A percentile compares a stretch with the other conserved stretches of the same genome.
These are phyloP conservation scores for Rhynchonycteris naso DNA, from an alignment of 2,797 vertebrate genomes.

Conservation along the genomic window DNA sequence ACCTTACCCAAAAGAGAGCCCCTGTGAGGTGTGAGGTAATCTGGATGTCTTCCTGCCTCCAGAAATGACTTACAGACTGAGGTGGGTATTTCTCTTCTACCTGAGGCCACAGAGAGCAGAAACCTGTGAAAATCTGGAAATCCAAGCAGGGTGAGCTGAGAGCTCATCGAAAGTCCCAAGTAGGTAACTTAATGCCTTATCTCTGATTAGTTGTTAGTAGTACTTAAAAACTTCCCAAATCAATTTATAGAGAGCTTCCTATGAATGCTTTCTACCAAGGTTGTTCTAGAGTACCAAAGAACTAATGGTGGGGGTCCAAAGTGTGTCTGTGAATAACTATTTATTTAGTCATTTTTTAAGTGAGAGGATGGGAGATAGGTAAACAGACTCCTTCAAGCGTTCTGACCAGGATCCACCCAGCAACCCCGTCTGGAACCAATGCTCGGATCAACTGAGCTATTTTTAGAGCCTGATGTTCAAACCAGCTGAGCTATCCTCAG, in stretches of 20 bases:
- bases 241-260: not conserved
- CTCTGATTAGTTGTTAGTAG: not conserved
- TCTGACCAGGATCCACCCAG: no score
- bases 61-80: not conserved
- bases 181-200: not conserved
- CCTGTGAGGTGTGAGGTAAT: not conserved
- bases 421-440: no score
- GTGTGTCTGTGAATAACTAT: not conserved
- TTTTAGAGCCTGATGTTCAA: no score
- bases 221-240: not conserved
- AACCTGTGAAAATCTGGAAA: not conserved
- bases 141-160: not conserved
- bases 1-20: not conserved
- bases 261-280: not conserved
- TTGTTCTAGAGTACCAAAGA: not conserved
- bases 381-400: no score
- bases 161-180: not conserved
- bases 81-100: not conserved
- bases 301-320: not conserved
- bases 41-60: not conserved
- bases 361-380: no score
- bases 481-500: no score
- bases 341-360: no score
- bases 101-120: not conserved
- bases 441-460: no score